A percentile compares a stretch with the other conserved stretches of the same genome.
phyloP scores from a whole-genome alignment of 2,888 invertebrate species.

The Apotomis capreana region DNA sequence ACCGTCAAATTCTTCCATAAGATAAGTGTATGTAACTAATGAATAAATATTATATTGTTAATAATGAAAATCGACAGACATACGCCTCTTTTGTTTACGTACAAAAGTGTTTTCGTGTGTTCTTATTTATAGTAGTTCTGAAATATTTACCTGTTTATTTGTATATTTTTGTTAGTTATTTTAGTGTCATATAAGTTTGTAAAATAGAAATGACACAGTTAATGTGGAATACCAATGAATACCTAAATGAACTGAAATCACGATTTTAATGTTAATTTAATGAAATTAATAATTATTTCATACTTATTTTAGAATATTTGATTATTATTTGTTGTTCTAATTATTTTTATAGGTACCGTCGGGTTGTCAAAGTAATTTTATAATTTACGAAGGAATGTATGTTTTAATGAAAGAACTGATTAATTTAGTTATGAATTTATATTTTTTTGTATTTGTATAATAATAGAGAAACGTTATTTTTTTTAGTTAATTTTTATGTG shows the following conservation, averaged over 20 bases:
- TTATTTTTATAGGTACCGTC: neutral
- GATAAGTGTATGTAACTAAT: neutral
- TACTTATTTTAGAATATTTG: constrained; percentile 8
- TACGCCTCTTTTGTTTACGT: constrained; percentile 45
- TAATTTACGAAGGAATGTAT: constrained; percentile 32
- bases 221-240: neutral
- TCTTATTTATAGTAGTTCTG: constrained; percentile 37
- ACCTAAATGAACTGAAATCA: constrained; percentile 21
- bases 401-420: constrained; percentile 64
- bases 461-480: constrained; percentile 34
- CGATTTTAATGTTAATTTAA: constrained; percentile 20
- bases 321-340: constrained; percentile 3
- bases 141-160: constrained; percentile 3
- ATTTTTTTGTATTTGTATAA: constrained; percentile 47
- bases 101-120: constrained; percentile 43
- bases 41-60: neutral
- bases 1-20: neutral
- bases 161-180: constrained; percentile 7
- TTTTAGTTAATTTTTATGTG: constrained; percentile 32
- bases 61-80: constrained; percentile 30
- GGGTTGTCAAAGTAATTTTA: constrained; percentile 15
- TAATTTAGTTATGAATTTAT: constrained; percentile 51
- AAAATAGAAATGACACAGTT: neutral
- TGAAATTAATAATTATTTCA: constrained; percentile 10
- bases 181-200: constrained; percentile 11